Conservation (phyloP, 1,140 invertebrate genomes). For the Mycetomoellerius zeteki region DNA sequence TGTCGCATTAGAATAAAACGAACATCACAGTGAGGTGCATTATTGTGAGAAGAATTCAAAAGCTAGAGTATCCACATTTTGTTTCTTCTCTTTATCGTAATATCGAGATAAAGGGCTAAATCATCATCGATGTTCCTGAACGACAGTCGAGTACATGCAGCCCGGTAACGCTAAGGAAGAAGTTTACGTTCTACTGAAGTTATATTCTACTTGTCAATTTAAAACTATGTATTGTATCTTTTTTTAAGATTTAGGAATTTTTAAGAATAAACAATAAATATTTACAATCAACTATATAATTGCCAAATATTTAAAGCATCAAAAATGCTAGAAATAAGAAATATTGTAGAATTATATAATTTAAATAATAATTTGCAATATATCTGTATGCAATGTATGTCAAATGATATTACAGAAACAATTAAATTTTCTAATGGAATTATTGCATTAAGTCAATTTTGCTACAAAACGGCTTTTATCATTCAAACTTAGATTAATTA, state of each 20-base stretch:
- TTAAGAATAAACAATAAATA: neutral
- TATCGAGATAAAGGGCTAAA: constrained; percentile 44
- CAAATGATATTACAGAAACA: neutral
- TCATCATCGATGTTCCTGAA: constrained; percentile 44
- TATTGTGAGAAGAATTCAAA: constrained; percentile 36
- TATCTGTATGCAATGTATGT: neutral
- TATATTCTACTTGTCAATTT: constrained; percentile 21
- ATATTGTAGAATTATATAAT: constrained; percentile 6
- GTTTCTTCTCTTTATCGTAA: constrained; percentile 31
- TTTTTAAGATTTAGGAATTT: neutral
- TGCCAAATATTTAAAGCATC: neutral
- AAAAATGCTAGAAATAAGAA: neutral
- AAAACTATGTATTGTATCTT: neutral
- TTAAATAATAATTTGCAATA: constrained; percentile 6
- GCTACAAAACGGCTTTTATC: neutral
- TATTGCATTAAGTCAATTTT: constrained; percentile 18
- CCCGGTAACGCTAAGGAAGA: constrained; percentile 35
- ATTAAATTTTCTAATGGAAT: neutral
- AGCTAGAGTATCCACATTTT: constrained; percentile 58
- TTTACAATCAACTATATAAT: neutral
- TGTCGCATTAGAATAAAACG: constrained; percentile 56
- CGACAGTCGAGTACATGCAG: constrained; percentile 57
- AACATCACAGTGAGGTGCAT: constrained; percentile 47
- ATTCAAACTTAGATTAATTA: neutral
- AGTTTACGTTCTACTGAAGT: too few species aligned